Evolutionary conservation across 30 jellyfish, hydroid and myxozoan genomes (phyloP), one percentile per base, ranked within the genome.

Genomic region (Hydractinia symbiolongicarpus): DNA sequence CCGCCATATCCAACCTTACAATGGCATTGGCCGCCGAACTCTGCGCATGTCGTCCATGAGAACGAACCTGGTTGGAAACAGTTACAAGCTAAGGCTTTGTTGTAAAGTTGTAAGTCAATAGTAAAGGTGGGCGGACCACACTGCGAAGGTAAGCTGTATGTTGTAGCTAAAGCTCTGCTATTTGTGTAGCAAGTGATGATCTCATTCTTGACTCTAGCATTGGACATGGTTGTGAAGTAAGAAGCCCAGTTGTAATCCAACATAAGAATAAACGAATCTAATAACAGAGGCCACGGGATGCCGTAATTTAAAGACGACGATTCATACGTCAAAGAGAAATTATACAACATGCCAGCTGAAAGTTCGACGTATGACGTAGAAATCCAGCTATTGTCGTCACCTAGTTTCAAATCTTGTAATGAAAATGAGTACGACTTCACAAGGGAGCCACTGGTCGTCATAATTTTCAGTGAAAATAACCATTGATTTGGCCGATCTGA

Each of bases 1-100:
- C 94, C 98, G 15, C 98, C 98, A 88, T 82, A 93, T 6, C 98
- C 98, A 13, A 73, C 81, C 57, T 88, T 93, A 62, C 98, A 93
- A 10, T 72, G 72, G 70, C 98, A 93, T 67, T 93, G 96, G 11
- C 98, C 98, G 14, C 98, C 98, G 70, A 87, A 93, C 55, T 67
- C 83, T 62, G 85, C 95, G 76, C 98, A 93, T 44, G 58, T 66
- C 52, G 61, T 50, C 58, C 95, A 71, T 55, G 44, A 76, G 52
- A 17, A 56, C n/a, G 95, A 83, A 50, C 98, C 98, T 61, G 94
- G 89, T 69, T 77, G 62, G 52, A 44, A 81, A 73, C 98, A 93
- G 66, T 75, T 90, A 44, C 98, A 93, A 7, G 87, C 98, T 93
- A 82, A 30, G 81, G 53, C 94, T 75, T 95, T 90, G 66, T 81